phyloP scores from a whole-genome alignment of 2,797 vertebrate species.

The Xenops minutus region DNA sequence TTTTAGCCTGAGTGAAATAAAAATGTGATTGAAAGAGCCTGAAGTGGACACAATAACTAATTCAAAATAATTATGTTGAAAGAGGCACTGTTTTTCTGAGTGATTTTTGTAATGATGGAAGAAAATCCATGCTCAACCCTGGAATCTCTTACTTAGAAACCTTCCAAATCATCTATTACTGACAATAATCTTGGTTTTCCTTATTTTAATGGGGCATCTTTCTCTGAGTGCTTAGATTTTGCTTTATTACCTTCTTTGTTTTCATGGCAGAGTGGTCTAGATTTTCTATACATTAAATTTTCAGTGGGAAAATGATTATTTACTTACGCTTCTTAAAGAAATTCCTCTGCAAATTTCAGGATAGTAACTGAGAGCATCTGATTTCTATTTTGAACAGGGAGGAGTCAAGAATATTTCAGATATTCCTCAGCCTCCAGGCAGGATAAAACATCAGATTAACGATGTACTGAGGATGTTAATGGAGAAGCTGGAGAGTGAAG shows the following conservation, averaged over 20 bases:
- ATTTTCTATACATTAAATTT: not conserved
- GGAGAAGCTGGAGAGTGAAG: not conserved
- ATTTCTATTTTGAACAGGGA: conserved; percentile 23
- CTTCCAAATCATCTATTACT: not conserved
- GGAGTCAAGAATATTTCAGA: conserved; percentile 30
- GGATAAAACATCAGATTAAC: not conserved
- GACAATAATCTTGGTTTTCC: not conserved
- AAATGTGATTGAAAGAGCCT: not conserved
- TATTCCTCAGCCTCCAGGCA: conserved; percentile 15
- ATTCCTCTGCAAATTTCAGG: not conserved
- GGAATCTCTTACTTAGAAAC: not conserved
- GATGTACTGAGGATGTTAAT: not conserved
- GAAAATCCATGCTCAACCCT: not conserved
- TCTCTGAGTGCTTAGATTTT: not conserved
- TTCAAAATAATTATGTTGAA: conserved; percentile 4
- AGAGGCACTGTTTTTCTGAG: not conserved
- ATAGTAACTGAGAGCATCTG: not conserved
- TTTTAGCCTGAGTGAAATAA: not conserved
- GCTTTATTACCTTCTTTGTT: not conserved
- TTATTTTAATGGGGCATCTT: not conserved
- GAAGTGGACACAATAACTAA: not conserved
- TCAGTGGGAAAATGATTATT: not conserved
- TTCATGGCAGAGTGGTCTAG: not conserved
- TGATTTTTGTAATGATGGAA: not conserved
- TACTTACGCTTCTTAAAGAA: not conserved